Base-by-base conservation (phyloP, 2,113 vertebrate species). In the Thymallus thymallus region DNA sequence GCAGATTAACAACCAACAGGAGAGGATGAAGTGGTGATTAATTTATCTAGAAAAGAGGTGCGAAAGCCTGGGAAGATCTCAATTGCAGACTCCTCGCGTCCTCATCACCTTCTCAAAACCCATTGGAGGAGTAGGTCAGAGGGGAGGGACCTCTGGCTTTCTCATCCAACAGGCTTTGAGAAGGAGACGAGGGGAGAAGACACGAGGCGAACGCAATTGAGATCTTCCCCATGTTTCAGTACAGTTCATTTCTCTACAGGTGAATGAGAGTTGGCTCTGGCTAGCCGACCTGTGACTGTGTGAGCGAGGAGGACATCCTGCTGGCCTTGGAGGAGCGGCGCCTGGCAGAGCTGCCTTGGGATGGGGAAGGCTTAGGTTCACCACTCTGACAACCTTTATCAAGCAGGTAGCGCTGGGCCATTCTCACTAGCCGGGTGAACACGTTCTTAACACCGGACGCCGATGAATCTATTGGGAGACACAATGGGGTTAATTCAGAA, bases 391-490 rank as follows among this genome's bases (percentile, higher is more conserved):
- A 73, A 45, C 78, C 76, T 0, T 86, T 77, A 20, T 86, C 82
- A 45, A 83, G 30, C 72, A 93, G 64, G 82, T 84, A 89, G 6
- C 77, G 80, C 75, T 90, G 88, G 6, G 87, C 89, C 61, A 87
- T 51, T 12, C 75, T 85, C 72, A 91, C 65, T 63, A 91, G 51
- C 1, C 88, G 82, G 1, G 68, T 76, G 73, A 92, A 76, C 9
- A 90, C 78, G 48, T 76, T 85, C 63, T 80, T 83, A 10, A 82
- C 35, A 10, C 76, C 71, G 1, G 81, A 51, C 3, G 78, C 69
- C 7, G 80, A 66, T 45, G 71, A 58, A 18, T 84, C 86, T 87
- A 61, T 0, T 26, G 65, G 60, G 76, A 68, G 76, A 68, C 35
- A 55, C 22, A 70, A 46, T 68, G 3, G 3, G 78, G 0, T 68